Percentiles rank a stretch among this genome's conserved stretches.
Evolutionary conservation across 2,113 vertebrate species (phyloP).

Genomic region (Myrmecobius fasciatus): DNA sequence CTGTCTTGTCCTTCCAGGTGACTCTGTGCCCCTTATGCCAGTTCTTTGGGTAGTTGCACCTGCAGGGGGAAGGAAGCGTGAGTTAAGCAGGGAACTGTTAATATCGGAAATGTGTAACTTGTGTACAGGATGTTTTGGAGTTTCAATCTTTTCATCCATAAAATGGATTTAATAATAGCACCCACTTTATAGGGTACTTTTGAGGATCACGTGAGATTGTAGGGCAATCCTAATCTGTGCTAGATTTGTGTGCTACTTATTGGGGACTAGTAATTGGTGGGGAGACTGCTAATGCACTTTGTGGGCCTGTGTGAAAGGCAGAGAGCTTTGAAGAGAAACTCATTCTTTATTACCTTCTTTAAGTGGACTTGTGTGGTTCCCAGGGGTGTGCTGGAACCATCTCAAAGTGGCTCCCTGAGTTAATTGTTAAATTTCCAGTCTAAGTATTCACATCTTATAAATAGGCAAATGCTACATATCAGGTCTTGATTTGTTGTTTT

Average conservation of each 20-base stretch:
- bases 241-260: neutral
- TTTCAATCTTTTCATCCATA: neutral
- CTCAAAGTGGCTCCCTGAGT: neutral
- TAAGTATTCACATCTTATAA: neutral
- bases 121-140: neutral
- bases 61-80: conserved; percentile 73
- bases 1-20: conserved; percentile 69
- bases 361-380: neutral
- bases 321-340: neutral
- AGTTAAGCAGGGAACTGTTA: neutral
- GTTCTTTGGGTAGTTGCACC: conserved; percentile 93
- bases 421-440: neutral
- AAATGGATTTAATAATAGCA: neutral
- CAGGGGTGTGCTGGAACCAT: neutral
- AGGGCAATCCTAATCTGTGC: no score
- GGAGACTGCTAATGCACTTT: neutral
- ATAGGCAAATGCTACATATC: neutral
- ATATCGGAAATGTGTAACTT: neutral
- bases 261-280: neutral
- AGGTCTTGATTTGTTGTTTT: neutral
- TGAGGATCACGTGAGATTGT: neutral
- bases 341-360: neutral
- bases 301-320: no score
- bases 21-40: conserved; percentile 84
- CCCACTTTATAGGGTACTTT: neutral